Conservation (phyloP, 1,140 invertebrate species). For the Ostrea denselamellosa region DNA sequence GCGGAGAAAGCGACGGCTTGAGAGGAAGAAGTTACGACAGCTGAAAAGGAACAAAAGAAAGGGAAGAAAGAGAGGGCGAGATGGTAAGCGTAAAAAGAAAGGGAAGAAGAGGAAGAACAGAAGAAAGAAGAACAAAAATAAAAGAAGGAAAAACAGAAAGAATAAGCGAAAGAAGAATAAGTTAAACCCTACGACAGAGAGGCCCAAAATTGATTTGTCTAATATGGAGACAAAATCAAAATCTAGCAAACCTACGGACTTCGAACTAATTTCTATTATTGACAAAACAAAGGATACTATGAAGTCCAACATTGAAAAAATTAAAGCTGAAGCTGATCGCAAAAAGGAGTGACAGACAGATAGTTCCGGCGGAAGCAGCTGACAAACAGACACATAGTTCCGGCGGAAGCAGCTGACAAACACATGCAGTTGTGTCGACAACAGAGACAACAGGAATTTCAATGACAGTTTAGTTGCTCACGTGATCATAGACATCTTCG, state of each 20-base stretch:
- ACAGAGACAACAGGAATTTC: not conserved
- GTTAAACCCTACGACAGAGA: not conserved
- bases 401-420: not conserved
- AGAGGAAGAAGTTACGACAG: constrained; percentile 44
- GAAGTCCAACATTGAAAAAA: constrained; percentile 36
- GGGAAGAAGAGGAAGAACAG: constrained; percentile 38
- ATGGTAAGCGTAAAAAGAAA: constrained; percentile 44
- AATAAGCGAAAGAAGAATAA: constrained; percentile 37
- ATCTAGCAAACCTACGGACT: not conserved
- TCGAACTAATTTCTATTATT: constrained; percentile 13
- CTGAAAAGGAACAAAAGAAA: constrained; percentile 27
- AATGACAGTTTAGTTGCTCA: not conserved
- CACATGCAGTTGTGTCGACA: not conserved
- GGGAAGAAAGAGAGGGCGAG: constrained; percentile 38
- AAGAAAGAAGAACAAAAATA: constrained; percentile 50
- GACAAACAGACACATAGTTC: not conserved
- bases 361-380: not conserved
- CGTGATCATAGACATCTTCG: not conserved
- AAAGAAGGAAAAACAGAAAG: constrained; percentile 45
- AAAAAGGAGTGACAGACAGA: not conserved
- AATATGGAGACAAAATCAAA: constrained; percentile 12
- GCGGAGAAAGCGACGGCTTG: constrained; percentile 47
- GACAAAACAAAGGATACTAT: constrained; percentile 35
- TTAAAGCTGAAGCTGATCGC: not conserved
- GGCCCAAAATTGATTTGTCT: constrained; percentile 25